A percentile compares a stretch with the other conserved stretches of the same genome.
Evolutionary conservation across 2,888 invertebrate genomes (phyloP).

Genomic region (Callyntrura guangdongensis): DNA sequence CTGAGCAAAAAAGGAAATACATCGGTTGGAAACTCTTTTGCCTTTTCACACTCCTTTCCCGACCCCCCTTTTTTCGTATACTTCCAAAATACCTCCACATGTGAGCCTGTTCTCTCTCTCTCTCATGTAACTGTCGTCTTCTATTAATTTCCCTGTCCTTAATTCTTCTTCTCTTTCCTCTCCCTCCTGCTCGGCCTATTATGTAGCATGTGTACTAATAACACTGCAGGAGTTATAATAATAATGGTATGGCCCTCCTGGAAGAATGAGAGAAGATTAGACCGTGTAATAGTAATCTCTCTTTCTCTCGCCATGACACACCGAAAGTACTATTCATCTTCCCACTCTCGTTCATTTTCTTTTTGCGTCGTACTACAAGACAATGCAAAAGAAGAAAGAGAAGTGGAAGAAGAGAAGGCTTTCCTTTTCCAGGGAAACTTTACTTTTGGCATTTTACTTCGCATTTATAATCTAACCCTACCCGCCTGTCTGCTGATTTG

Average conservation of each 20-base stretch:
- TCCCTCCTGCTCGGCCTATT: neutral
- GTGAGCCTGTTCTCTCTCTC: neutral
- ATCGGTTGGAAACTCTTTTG: slow-evolving; percentile 28
- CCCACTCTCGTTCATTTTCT: slow-evolving; percentile 28
- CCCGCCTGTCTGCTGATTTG: neutral
- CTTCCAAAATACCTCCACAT: neutral
- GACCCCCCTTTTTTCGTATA: no score
- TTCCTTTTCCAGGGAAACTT: slow-evolving; percentile 10
- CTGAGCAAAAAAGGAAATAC: neutral
- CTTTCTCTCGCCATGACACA: slow-evolving; percentile 57
- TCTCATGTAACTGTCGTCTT: slow-evolving; percentile 72
- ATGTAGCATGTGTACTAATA: slow-evolving; percentile 5
- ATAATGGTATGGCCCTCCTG: neutral
- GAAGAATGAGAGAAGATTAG: slow-evolving; percentile 57
- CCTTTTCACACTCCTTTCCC: slow-evolving; percentile 33
- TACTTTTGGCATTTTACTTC: slow-evolving; percentile 53
- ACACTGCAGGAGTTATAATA: slow-evolving; percentile 36
- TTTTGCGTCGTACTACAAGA: slow-evolving; percentile 15
- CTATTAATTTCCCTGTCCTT: slow-evolving; percentile 72
- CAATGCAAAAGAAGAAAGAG: neutral
- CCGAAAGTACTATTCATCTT: slow-evolving; percentile 67
- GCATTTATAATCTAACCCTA: slow-evolving; percentile 18
- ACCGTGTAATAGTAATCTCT: slow-evolving; percentile 69
- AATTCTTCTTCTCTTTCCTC: slow-evolving; percentile 51
- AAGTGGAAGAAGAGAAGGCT: no score